phyloP scores from a whole-genome alignment of 2,797 vertebrate genomes.

The Rhinogobio ventralis region DNA sequence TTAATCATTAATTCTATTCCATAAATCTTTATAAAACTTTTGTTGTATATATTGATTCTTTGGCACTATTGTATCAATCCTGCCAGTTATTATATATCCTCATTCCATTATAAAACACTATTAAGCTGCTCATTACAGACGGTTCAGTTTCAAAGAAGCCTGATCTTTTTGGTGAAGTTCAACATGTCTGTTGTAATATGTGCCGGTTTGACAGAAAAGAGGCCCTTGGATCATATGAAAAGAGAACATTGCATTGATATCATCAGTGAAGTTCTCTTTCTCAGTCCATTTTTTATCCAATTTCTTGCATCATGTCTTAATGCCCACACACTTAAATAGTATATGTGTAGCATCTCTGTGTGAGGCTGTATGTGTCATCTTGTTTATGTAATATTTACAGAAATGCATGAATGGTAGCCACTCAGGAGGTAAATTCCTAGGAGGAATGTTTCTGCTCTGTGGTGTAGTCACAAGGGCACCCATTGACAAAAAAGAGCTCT shows the following conservation, averaged over 20 bases:
- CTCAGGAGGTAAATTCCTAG: slow-evolving; percentile 66
- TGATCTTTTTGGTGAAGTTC: neutral
- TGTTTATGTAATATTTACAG: slow-evolving; percentile 73
- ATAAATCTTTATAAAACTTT: neutral
- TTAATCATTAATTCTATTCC: neutral
- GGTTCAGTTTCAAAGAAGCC: neutral
- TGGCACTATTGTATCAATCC: neutral
- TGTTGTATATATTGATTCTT: neutral
- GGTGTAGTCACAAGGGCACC: slow-evolving; percentile 9
- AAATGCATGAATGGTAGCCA: slow-evolving; percentile 61
- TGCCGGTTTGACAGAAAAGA: neutral
- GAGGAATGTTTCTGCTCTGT: slow-evolving; percentile 63
- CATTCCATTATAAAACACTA: neutral
- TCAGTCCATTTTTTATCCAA: slow-evolving; percentile 35
- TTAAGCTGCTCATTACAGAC: neutral
- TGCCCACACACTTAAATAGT: slow-evolving; percentile 60
- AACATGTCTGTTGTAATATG: neutral
- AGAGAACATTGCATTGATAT: neutral
- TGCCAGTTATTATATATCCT: neutral
- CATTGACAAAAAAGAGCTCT: slow-evolving; percentile 58
- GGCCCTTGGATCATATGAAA: neutral
- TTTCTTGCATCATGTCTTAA: slow-evolving; percentile 42
- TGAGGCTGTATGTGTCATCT: slow-evolving; percentile 46
- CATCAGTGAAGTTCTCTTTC: neutral
- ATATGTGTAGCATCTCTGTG: slow-evolving; percentile 37